Evolutionary conservation across 2,797 vertebrate genomes (phyloP), one percentile per base, ranked within the genome.

Genomic region (Mastacembelus armatus): DNA sequence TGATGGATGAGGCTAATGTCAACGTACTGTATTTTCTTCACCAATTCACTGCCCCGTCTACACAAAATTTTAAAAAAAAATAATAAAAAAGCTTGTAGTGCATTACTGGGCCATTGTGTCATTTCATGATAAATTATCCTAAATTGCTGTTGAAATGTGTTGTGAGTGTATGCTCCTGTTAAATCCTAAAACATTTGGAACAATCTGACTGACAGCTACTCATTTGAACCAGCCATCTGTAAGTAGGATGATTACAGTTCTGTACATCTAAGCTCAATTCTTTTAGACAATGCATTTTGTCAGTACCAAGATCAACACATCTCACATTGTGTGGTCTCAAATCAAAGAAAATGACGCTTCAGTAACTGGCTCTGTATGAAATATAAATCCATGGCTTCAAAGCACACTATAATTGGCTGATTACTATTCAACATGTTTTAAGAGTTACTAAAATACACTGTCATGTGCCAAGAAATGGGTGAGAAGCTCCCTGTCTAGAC

Each of bases 161-260:
- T 65, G 36, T 18, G 7, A 3, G 47, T 15, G 5, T 14, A 44
- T 15, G 4, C 38, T 33, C n/a, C 1, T 32, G 12, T n/a, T n/a
- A n/a, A n/a, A n/a, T n/a, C n/a, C 39, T 16, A 12, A 18, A 40
- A 11, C 7, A 22, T n/a, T n/a, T n/a, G n/a, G 29, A 39, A 12
- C 32, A 69, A 26, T n/a, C n/a, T n/a, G 5, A 36, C 10, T 40
- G 16, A 19, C 2, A 29, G 36, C n/a, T 5, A 38, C 4, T 24
- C n/a, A 11, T 61, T 19, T 50, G 10, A 66, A 35, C 30, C 10
- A 38, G 15, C 18, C 32, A 42, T 71, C 12, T 26, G 15, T 52
- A 22, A 26, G 14, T 22, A 11, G 11, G 19, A 59, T 38, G 30
- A 21, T 30, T 39, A 12, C 49, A 36, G 44, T 16, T 16, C 4